Percentiles rank a stretch among this genome's conserved stretches.
Evolutionary conservation across 2,888 invertebrate species (phyloP).

Genomic region (Pachycephus smyrnensis): DNA sequence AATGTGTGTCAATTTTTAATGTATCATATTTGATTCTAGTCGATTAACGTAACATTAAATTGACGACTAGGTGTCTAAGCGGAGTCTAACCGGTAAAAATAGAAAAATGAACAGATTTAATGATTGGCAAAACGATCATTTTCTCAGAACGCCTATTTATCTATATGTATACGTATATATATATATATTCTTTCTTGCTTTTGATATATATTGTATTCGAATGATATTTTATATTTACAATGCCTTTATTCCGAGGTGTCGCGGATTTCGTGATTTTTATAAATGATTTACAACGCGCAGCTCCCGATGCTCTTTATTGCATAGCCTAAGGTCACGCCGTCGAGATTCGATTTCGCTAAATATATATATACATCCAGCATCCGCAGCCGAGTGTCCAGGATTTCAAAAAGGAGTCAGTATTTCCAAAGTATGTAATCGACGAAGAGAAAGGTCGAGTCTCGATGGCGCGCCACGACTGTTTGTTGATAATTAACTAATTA

Average conservation of each 20-base stretch:
- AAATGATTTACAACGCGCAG: slow-evolving; percentile 36
- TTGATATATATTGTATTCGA: slow-evolving; percentile 56
- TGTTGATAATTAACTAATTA: slow-evolving; percentile 27
- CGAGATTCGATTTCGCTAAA: background rate
- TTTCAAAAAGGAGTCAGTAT: slow-evolving; percentile 3
- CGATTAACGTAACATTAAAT: slow-evolving; percentile 14
- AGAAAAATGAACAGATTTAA: slow-evolving; percentile 10
- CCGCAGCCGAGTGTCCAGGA: too few relatives aligned
- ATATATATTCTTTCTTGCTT: slow-evolving; percentile 53
- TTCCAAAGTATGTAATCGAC: slow-evolving; percentile 3
- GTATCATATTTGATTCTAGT: slow-evolving; percentile 56
- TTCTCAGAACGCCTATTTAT: slow-evolving; percentile 43
- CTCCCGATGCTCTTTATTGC: slow-evolving; percentile 6
- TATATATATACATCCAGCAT: too few relatives aligned
- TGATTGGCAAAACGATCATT: slow-evolving; percentile 4
- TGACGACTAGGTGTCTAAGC: slow-evolving; percentile 12
- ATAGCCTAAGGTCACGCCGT: background rate
- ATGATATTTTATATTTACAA: slow-evolving; percentile 56
- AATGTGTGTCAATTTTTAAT: slow-evolving; percentile 65
- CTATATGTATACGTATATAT: slow-evolving; percentile 39
- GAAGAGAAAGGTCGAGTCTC: slow-evolving; percentile 1
- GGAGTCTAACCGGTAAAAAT: slow-evolving; percentile 11
- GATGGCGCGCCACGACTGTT: slow-evolving; percentile 25
- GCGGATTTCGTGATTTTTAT: slow-evolving; percentile 41
- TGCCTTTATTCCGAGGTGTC: slow-evolving; percentile 36